These are phyloP conservation scores for Papilio polyxenes DNA, from an alignment of 1,140 invertebrate genomes.

Conservation along the genomic window DNA sequence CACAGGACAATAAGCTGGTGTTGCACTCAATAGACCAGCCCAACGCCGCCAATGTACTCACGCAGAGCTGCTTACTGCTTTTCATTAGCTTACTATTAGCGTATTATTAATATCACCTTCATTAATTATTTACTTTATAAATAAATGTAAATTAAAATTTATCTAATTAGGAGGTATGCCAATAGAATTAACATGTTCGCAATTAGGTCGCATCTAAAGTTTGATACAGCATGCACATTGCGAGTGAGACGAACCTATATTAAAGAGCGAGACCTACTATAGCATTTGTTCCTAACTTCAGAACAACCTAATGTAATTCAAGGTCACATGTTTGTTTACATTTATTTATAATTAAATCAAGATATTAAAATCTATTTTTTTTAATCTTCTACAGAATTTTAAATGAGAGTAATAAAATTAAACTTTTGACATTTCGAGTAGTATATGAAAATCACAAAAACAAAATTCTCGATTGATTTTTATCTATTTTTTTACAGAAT, in stretches of 20 bases:
- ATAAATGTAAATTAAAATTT: slow-evolving; percentile 31
- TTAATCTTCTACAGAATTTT: neutral
- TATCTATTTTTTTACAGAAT: too few species aligned
- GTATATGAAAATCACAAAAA: too few species aligned
- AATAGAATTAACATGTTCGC: neutral
- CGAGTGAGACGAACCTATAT: too few species aligned
- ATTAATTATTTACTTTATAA: slow-evolving; percentile 23
- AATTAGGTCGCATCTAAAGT: too few species aligned
- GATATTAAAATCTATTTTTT: neutral
- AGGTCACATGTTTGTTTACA: neutral
- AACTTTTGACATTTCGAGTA: neutral
- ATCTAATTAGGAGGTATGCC: neutral
- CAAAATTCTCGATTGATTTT: too few species aligned
- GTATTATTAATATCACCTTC: slow-evolving; percentile 13
- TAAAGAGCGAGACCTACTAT: neutral
- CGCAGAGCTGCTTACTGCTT: slow-evolving; percentile 43
- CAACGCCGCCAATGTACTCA: slow-evolving; percentile 19
- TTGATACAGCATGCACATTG: too few species aligned
- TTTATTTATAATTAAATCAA: neutral
- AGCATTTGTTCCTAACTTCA: too few species aligned
- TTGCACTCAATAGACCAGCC: slow-evolving; percentile 30
- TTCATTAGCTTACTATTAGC: slow-evolving; percentile 31
- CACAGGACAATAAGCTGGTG: slow-evolving; percentile 52
- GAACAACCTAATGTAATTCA: neutral
- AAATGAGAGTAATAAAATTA: neutral